Conservation (phyloP, 2,113 vertebrate genomes). For the Stercorarius parasiticus region DNA sequence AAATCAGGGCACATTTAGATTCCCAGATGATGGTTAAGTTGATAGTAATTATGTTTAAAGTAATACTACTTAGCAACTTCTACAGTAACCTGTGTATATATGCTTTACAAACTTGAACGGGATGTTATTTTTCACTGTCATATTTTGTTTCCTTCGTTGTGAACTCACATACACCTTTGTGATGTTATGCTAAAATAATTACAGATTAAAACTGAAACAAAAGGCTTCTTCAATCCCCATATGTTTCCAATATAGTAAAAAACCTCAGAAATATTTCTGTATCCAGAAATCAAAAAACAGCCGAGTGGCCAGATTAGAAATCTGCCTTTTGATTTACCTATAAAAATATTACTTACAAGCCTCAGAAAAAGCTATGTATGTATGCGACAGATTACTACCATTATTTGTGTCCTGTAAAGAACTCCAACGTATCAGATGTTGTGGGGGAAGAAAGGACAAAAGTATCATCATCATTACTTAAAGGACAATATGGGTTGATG, state of each 20-base stretch:
- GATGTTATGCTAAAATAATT: neutral
- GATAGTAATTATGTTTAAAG: neutral
- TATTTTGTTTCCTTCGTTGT: neutral
- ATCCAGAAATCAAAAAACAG: neutral
- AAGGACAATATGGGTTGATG: neutral
- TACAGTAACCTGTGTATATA: neutral
- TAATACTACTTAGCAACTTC: neutral
- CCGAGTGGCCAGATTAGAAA: neutral
- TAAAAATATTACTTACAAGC: neutral
- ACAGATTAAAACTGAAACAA: neutral
- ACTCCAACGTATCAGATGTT: neutral
- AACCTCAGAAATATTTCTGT: neutral
- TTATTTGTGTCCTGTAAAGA: neutral
- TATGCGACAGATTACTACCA: neutral
- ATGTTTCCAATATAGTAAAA: neutral
- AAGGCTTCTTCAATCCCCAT: fast-evolving
- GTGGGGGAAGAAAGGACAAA: neutral
- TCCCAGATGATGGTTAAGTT: neutral
- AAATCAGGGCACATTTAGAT: neutral
- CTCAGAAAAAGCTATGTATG: neutral
- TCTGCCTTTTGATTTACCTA: neutral
- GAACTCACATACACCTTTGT: neutral
- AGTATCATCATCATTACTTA: neutral
- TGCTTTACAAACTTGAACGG: neutral
- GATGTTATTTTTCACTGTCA: neutral